Base-by-base conservation (phyloP, 2,888 invertebrate species). In the Myopa testacea region DNA sequence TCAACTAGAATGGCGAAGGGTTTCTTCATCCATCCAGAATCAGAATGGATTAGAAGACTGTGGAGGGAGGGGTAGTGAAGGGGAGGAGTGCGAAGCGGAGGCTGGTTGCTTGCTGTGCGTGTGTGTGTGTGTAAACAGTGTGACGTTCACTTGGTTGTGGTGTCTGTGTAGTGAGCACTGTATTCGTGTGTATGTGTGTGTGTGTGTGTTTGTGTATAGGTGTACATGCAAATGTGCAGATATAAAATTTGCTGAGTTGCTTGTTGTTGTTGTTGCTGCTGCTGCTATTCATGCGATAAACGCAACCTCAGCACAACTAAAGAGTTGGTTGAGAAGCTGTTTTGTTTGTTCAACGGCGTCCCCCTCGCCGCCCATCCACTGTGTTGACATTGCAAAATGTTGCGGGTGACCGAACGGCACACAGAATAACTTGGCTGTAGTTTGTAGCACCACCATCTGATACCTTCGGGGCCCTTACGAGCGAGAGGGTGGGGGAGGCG, bases 341-440 rank as follows among this genome's bases (percentile, higher is more conserved):
- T 75, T 55, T 65, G 65, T 65, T 63, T 65, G 55, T 55, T 75
- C 65, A 38, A 4, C 26, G 62, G 62, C 62, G 4, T 5, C 26
- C 62, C 19, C 26, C 26, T n/a, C 26, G 26, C 62, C 62, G n/a
- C 62, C 4, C 6, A 4, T 26, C 26, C 6, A n/a, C 62, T 60
- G 40, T 75, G 74, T 75, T 75, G 74, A 75, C 65, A 52, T 75
- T 65, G 63, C 55, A 75, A 75, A 75, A 75, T 75, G 67, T 75
- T 65, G 67, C 65, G 74, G 52, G 65, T 34, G 37, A 58, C 40
- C 65, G 37, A 65, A 38, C 65, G 65, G 34, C 65, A 65, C 38
- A 65, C 34, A 37, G 37, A 14, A 65, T 14, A 65, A 38, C 65
- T 65, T 38, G 16, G 38, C 7, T 16, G 38, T 65, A 55, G 55